Base-by-base conservation (phyloP, 64 coral and sea anemone species). In the Porites australiensis region DNA sequence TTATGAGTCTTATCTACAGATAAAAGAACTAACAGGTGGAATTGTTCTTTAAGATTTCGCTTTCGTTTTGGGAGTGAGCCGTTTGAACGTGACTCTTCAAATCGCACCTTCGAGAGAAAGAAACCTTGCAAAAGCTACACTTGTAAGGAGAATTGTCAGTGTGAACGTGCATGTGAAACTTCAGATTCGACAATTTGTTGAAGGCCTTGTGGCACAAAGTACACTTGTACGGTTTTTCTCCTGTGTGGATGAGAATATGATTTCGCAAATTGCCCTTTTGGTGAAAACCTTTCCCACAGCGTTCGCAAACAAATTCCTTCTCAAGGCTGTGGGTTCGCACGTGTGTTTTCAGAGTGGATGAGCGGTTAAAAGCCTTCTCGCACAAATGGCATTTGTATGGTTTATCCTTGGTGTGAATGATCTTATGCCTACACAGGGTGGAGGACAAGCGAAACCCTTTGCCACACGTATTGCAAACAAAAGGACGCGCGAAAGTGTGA, bases 121-220 rank as follows among this genome's bases (percentile, higher is more conserved):
- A 77, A 47, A 93, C 91, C 59, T 93, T 93, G 43, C 91, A 93
- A 51, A 87, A 75, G 16, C 74, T 87, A 61, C 91, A 93, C 12
- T 82, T 50, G 60, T 93, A 93, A 12, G 91, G 91, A 2, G 91
- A 93, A 59, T 93, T 93, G n/a, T 93, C 91, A 0, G 91, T 87
- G 70, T 93, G 91, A 10, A 93, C 91, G 45, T 93, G 91, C 91
- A 93, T 93, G 48, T 93, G 91, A 49, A 93, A 93, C 46, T 93
- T 93, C 19, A 93, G 65, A 65, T 93, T 93, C 7, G 91, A 93
- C 43, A 93, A 64, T 93, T 93, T 93, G 61, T 93, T 93, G 44
- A 93, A 93, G 64, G 91, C 91, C 65, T 93, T 93, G 22, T 93
- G 82, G 65, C 91, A 93, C 62, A 93, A 37, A 4, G 64, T 51